Base-by-base conservation (phyloP, 2,797 vertebrate genomes). In the Sus cebifrons region DNA sequence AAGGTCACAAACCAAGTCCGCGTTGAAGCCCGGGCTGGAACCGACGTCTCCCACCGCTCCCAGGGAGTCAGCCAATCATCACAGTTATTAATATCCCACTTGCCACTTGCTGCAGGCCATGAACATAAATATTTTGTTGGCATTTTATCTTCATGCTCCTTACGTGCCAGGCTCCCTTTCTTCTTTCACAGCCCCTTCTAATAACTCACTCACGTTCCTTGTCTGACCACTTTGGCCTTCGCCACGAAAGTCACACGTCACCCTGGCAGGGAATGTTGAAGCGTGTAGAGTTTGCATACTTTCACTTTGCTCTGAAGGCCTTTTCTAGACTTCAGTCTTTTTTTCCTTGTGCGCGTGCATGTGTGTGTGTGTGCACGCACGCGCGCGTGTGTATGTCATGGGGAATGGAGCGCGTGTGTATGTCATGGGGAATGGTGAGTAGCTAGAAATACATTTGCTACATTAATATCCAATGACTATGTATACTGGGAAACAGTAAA, bases 81-180 rank as follows among this genome's bases (percentile, higher is more conserved):
- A 56, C 58, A 36, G 96, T 95, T 98, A 97, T 97, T 97, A 98
- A 98, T 97, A 97, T 93, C 97, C 96, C 83, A 68, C 92, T 97
- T 86, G 94, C 97, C 89, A 86, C 96, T 97, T 86, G 68, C 96
- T 97, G n/a, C 58, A 86, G 95, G 71, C 88, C 79, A 89, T 52
- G 96, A 86, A 89, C 93, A 96, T 97, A 97, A 97, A 97, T 97
- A 97, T 93, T 96, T 96, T 78, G 86, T 65, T 96, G 96, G 89
- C 97, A 78, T 96, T 97, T 98, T 97, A 97, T 98, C 97, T 97
- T 81, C 78, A 74, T 0, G 67, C 58, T 96, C 95, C 67, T 62
- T 52, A 2, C 36, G 94, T 97, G 96, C 97, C 97, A 89, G 96
- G 89, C 95, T 94, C 91, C 83, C 29, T 78, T 92, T 74, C 73